These are phyloP conservation scores for Sinhomidia bicolor DNA, from an alignment of 2,888 invertebrate species.

Conservation along the genomic window DNA sequence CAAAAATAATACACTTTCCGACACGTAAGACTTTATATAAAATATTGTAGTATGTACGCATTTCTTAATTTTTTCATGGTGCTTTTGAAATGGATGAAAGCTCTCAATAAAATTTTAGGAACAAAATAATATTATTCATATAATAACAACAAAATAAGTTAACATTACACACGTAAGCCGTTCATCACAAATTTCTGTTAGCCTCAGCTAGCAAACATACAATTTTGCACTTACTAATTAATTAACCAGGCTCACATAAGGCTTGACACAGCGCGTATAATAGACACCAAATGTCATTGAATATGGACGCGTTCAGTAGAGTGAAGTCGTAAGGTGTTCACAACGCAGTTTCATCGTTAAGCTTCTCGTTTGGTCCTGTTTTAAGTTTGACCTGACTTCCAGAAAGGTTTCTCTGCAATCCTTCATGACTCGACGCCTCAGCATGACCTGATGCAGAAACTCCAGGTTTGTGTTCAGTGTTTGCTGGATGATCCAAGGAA, in stretches of 20 bases:
- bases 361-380: constrained; percentile 60
- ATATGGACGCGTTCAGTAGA: constrained; percentile 35
- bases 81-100: constrained; percentile 64
- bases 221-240: constrained; percentile 46
- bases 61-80: not conserved
- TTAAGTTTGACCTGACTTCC: constrained; percentile 38
- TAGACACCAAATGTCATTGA: constrained; percentile 50
- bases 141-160: constrained; percentile 36
- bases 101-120: constrained; percentile 65
- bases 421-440: constrained; percentile 29
- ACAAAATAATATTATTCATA: constrained; percentile 40
- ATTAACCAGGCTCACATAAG: constrained; percentile 67
- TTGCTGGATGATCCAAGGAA: constrained; percentile 70
- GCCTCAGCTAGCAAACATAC: constrained; percentile 42
- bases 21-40: not conserved
- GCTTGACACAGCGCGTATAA: constrained; percentile 57
- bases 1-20: no score
- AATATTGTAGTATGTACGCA: constrained; percentile 11
- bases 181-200: constrained; percentile 49
- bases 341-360: constrained; percentile 67
- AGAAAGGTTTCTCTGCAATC: constrained; percentile 23
- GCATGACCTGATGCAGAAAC: not conserved
- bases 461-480: constrained; percentile 42
- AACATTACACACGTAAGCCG: constrained; percentile 59
- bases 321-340: constrained; percentile 41